These are phyloP conservation scores for Babylonia areolata DNA, from an alignment of 1,140 invertebrate genomes.

Conservation along the genomic window DNA sequence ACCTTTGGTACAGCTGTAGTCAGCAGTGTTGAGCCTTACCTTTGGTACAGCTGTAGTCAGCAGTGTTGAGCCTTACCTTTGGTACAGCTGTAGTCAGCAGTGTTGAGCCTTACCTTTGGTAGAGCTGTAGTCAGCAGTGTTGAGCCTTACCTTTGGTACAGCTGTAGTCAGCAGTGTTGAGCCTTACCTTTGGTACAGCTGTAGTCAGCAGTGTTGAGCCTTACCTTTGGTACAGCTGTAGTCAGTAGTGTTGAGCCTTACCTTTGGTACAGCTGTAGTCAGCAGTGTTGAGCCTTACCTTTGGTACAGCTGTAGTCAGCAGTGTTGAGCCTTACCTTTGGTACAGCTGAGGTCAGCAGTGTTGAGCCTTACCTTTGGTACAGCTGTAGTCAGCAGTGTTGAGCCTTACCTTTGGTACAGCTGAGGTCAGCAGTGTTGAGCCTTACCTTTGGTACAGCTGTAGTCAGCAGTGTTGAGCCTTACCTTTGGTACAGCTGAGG, in stretches of 20 bases:
- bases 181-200: conserved; percentile 28
- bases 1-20: neutral
- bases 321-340: conserved; percentile 24
- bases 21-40: too few relatives aligned
- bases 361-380: neutral
- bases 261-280: conserved; percentile 28
- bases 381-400: too few relatives aligned
- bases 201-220: neutral
- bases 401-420: conserved; percentile 26
- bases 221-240: neutral
- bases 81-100: neutral
- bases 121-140: conserved; percentile 2
- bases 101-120: conserved; percentile 26
- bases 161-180: too few relatives aligned
- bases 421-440: neutral
- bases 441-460: neutral
- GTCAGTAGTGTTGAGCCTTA: too few relatives aligned
- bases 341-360: conserved; percentile 22
- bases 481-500: conserved; percentile 29
- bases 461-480: too few relatives aligned
- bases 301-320: neutral
- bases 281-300: neutral
- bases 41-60: conserved; percentile 30
- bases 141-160: neutral
- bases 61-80: neutral